Evolutionary conservation across 2,797 vertebrate species (phyloP).

Genomic region (Hydrocynus forskahlii): DNA sequence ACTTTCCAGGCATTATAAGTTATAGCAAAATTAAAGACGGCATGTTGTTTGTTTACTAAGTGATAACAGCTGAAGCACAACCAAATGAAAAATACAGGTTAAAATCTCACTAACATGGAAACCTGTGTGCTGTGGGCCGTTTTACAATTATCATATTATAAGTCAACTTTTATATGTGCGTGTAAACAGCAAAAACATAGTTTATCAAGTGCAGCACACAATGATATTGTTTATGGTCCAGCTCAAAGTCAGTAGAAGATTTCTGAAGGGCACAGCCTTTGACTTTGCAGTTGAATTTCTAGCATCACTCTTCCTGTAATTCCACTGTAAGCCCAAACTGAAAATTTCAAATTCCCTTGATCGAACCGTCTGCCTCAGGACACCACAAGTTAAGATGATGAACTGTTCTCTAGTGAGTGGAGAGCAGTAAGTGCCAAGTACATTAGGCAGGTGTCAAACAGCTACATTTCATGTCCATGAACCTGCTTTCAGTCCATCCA

Average conservation of each 20-base stretch:
- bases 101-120: not conserved
- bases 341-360: not conserved
- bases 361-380: conserved; percentile 25
- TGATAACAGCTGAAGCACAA: not conserved
- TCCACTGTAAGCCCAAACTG: not conserved
- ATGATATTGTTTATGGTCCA: not conserved
- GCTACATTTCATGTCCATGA: conserved; percentile 49
- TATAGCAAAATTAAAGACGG: not conserved
- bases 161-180: not conserved
- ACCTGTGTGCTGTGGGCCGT: not conserved
- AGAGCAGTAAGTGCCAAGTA: conserved; percentile 30
- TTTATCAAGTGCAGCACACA: no score
- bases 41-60: not conserved
- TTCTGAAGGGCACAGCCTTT: not conserved
- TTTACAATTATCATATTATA: not conserved
- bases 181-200: not conserved
- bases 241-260: not conserved
- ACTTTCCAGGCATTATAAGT: not conserved
- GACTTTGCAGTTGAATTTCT: not conserved
- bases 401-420: not conserved
- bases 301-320: not conserved
- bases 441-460: conserved; percentile 58
- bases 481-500: conserved; percentile 47
- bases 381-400: conserved; percentile 14
- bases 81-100: no score